phyloP scores from a whole-genome alignment of 2,113 vertebrate genomes.

The Ciconia stormi region DNA sequence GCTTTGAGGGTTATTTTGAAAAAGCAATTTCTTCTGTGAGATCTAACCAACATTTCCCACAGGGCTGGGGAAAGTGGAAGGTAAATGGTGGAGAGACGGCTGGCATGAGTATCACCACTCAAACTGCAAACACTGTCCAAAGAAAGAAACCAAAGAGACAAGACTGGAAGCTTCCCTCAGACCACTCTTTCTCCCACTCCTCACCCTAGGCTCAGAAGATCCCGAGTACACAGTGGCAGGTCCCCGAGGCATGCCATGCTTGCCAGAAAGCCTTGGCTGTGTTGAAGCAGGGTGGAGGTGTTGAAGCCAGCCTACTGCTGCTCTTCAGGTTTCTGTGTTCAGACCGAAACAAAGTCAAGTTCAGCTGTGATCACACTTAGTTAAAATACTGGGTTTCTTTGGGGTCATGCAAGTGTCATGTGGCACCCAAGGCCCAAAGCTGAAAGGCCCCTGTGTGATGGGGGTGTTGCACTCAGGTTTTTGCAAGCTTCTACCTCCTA shows the following conservation, averaged over 20 bases:
- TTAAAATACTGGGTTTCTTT: not conserved
- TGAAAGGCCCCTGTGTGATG: not conserved
- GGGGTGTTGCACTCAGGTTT: not conserved
- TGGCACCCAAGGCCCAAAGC: not conserved
- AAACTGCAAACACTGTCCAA: not conserved
- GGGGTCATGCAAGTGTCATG: not conserved
- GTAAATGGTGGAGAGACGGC: not conserved
- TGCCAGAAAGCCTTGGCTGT: not conserved
- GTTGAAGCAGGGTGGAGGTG: not conserved
- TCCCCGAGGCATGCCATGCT: not conserved
- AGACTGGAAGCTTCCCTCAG: not conserved
- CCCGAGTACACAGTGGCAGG: accelerated
- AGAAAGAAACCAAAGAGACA: not conserved
- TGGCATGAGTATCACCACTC: not conserved
- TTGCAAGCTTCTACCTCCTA: not conserved
- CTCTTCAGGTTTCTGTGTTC: not conserved
- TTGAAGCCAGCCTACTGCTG: not conserved
- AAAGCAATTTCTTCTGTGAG: not conserved
- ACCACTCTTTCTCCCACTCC: not conserved
- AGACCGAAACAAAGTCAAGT: not conserved
- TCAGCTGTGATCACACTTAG: not conserved
- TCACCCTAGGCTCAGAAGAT: not conserved
- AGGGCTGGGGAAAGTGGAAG: not conserved
- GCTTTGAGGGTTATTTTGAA: not conserved
- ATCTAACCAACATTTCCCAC: not conserved